phyloP scores from a whole-genome alignment of 2,888 invertebrate species.

The Poecilus cupreus region DNA sequence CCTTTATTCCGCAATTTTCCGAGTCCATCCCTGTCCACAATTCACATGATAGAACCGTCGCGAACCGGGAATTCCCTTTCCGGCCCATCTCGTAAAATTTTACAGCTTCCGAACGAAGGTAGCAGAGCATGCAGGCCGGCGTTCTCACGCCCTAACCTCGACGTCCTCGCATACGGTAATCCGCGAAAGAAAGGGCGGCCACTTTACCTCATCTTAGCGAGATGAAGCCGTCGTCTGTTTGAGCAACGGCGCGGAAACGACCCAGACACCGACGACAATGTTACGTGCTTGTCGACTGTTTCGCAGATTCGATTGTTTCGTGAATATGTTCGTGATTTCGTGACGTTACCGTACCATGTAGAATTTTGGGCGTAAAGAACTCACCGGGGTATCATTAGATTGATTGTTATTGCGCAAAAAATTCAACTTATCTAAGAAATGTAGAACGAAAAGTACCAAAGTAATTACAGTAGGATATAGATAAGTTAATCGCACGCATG shows the following conservation, averaged over 20 bases:
- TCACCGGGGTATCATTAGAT: too few relatives aligned
- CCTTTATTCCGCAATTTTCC: neutral
- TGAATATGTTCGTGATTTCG: constrained; percentile 24
- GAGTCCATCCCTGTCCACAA: neutral
- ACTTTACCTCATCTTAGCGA: constrained; percentile 6
- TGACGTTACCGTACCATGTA: neutral
- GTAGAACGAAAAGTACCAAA: too few relatives aligned
- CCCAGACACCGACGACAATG: neutral
- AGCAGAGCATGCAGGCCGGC: neutral
- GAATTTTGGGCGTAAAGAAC: neutral
- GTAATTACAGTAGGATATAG: too few relatives aligned
- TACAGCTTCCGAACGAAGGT: constrained; percentile 46
- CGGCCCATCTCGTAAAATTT: constrained; percentile 54
- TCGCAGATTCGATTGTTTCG: constrained; percentile 19
- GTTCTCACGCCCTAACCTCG: constrained; percentile 9
- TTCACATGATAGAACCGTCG: constrained; percentile 39
- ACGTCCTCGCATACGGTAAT: neutral
- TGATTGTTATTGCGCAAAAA: too few relatives aligned
- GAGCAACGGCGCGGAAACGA: constrained; percentile 13
- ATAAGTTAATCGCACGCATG: too few relatives aligned
- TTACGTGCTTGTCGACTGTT: neutral
- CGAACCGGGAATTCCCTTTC: constrained; percentile 29
- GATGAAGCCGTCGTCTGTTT: constrained; percentile 2
- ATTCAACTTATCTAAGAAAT: too few relatives aligned
- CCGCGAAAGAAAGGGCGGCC: neutral